Base-by-base conservation (phyloP, 2,888 invertebrate species). In the Campaea margaritaria region DNA sequence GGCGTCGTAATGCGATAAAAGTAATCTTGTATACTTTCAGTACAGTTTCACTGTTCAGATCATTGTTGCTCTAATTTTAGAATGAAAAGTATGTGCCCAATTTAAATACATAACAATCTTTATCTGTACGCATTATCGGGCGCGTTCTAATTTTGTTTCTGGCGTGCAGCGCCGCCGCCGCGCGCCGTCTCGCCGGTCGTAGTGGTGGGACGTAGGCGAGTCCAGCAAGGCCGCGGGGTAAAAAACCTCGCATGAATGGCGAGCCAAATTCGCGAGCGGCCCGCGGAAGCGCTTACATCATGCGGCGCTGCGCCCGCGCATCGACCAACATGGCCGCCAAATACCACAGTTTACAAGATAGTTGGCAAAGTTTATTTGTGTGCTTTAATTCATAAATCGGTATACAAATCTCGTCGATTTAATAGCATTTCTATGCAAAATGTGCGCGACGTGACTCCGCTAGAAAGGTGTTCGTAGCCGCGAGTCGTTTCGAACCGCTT, bases 221-320 rank as follows among this genome's bases (percentile, higher is more conserved):
- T 56, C 68, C 62, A 74, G 78, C 88, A 89, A 89, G 88, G 90
- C 86, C 89, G 88, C 69, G 68, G 72, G 68, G 81, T 76, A 83
- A 86, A 86, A 89, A 87, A 85, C 79, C 73, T 74, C 75, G 85
- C 79, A 90, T 91, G 90, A 91, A 90, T 89, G 90, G 85, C 84
- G 80, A 73, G 79, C 80, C 80, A 78, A 81, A 84, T 83, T 79
- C 69, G 79, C 82, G 70, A 78, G 58, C 79, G 75, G 78, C 75
- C 75, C 79, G 67, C 84, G 86, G 85, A 86, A 85, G 79, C 74
- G 78, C 77, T 82, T 83, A 84, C 81, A 82, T 85, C 84, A 86
- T 80, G 79, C 76, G 72, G 71, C 70, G 69, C 64, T 61, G 65
- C 74, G 73, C 74, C 71, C 73, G 76, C 76, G 72, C 78, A 64